Evolutionary conservation across 1,140 invertebrate species (phyloP), one percentile per base, ranked within the genome.

Genomic region (Melitaea cinxia): DNA sequence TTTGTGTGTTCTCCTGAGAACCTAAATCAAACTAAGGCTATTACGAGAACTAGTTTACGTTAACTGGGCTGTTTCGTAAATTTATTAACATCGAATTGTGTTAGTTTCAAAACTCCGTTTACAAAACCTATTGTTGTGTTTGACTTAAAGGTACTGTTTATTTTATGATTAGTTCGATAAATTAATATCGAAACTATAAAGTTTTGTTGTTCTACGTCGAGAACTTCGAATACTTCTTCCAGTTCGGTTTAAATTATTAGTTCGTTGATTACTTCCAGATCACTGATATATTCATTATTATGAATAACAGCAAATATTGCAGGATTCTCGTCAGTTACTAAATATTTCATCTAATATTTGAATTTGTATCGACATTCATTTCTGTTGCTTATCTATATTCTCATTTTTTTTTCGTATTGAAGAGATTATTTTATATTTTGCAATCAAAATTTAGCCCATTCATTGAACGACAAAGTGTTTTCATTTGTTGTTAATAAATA

Each of bases 21-120:
- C 37, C 56, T 65, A 65, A 59, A 65, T 65, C 64, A 59, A 65
- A 66, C 53, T 65, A 66, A 30, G 64, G 50, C 64, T 53, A 66
- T 66, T 66, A 66, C 64, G 5, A 23, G 60, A 66, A 47, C 56
- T 59, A 66, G 33, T 59, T 54, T 24, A 17, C 49, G 60, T 66
- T 54, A 59, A 66, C 64, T 53, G 54, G 57, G 49, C 64, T 53
- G 50, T 66, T 59, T 28, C 56, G 42, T 21, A 65, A 66, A 66
- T 66, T 66, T 66, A 66, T 66, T 60, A 66, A 66, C 56, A 47
- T 66, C 24, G 26, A 66, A 59, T 59, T 66, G 50, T 53, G 56
- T 39, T 54, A 45, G 64, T 53, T 59, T 53, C 33, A 30, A 54
- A 59, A 47, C 50, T 66, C 39, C 37, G 56, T 66, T 66, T 60